These are phyloP conservation scores for Coelinius sp. DNA, from an alignment of 2,888 invertebrate genomes.

Conservation along the genomic window DNA sequence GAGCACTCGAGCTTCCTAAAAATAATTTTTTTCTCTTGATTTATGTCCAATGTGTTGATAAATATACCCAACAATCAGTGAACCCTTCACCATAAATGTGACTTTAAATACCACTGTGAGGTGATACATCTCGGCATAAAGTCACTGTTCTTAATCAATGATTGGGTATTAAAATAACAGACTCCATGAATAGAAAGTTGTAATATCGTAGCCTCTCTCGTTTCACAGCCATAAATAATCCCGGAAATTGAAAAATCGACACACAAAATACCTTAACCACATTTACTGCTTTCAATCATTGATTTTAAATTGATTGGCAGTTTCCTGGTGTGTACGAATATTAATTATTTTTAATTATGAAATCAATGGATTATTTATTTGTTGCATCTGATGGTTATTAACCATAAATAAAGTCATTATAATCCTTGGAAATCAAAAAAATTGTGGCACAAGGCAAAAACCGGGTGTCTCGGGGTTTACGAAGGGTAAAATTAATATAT, in stretches of 20 bases:
- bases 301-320: background rate
- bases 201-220: constrained; percentile 1
- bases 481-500: constrained; percentile 35
- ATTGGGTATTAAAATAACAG: constrained; percentile 32
- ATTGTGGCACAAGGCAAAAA: constrained; percentile 49
- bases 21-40: too few species aligned
- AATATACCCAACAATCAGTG: constrained; percentile 9
- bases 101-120: constrained; percentile 32
- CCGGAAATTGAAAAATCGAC: constrained; percentile 34
- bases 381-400: background rate
- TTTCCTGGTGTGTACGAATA: background rate
- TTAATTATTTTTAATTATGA: background rate
- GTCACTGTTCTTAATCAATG: constrained; percentile 27
- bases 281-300: constrained; percentile 15
- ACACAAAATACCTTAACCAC: background rate
- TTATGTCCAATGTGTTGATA: background rate
- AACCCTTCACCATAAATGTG: constrained; percentile 18
- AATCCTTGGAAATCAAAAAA: constrained; percentile 20
- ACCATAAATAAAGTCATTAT: constrained; percentile 43
- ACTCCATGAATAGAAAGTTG: constrained; percentile 13
- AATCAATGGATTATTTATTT: too few species aligned
- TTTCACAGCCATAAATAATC: constrained; percentile 28
- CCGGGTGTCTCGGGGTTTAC: constrained; percentile 43
- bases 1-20: background rate
- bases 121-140: constrained; percentile 22